Evolutionary conservation across 1,140 invertebrate genomes (phyloP), one percentile per base, ranked within the genome.

Genomic region (Drosophila parabipectinata): DNA sequence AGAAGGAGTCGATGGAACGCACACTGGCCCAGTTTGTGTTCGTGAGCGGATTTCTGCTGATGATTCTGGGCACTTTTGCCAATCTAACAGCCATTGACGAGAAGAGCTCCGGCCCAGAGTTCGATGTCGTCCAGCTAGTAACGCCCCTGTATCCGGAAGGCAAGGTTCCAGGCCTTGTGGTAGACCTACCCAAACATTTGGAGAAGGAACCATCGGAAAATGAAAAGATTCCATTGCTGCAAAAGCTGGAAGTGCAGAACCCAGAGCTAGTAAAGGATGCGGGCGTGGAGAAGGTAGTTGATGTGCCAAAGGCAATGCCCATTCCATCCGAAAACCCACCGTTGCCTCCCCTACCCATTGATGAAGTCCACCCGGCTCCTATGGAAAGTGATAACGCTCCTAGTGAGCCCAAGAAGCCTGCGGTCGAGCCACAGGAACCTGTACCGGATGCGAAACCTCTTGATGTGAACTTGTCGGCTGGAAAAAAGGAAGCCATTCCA

Each of bases 21-120:
- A 78, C 95, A 10, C 72, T 96, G 41, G 96, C 96, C 15, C 95
- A 96, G 93, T 95, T 95, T 52, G 94, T 97, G 37, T 92, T 97
- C 55, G 92, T 96, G 24, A 92, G 96, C 83, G 97, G 97, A 1
- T 92, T 97, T 8, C 93, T 95, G 32, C 95, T 98, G 37, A 95
- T 98, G 94, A 94, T 98, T 6, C 92, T 97, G 15, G 97, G 97
- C 67, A 98, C 97, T 0, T 98, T 96, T 87, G 96, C 96, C 4
- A 98, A 97, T 91, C 92, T 98, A 34, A 95, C 95, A 91, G 95
- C 96, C 1, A 94, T 95, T 3, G 96, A 96, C 67, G 93, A 94
- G 73, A 79, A 90, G 92, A 45, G 92, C 87, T 90, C 92, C 78
- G 91, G 83, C 77, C 72, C 84, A 1, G 77, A 90, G 48, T 79